phyloP scores from a whole-genome alignment of 2,888 invertebrate genomes.

The Eubasilissa splendida region DNA sequence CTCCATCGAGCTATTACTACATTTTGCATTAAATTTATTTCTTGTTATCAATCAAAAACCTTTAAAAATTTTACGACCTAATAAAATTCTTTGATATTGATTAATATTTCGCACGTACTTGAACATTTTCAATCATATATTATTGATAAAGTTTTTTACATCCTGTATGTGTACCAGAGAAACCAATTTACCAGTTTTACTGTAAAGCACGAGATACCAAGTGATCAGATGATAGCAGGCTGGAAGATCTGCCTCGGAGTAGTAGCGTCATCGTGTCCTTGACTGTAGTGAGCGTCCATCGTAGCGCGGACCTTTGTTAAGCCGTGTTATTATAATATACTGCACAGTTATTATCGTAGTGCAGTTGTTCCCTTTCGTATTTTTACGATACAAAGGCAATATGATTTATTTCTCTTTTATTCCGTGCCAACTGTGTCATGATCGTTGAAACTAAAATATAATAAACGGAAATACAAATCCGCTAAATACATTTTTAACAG shows the following conservation, averaged over 20 bases:
- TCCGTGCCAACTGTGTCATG: slow-evolving; percentile 6
- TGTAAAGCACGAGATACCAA: no score
- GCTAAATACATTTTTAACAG: no score
- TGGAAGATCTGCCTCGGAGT: slow-evolving; percentile 18
- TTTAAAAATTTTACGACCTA: no score
- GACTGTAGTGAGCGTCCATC: slow-evolving; percentile 29
- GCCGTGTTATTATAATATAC: slow-evolving; percentile 8
- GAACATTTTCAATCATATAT: no score
- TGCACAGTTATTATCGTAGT: neutral
- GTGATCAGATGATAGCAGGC: slow-evolving; percentile 6
- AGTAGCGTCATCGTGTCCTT: slow-evolving; percentile 27
- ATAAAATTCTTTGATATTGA: no score
- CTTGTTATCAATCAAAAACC: no score
- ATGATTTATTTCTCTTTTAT: slow-evolving; percentile 31
- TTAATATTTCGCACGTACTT: no score
- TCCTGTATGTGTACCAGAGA: no score
- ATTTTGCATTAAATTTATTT: no score
- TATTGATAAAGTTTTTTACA: no score
- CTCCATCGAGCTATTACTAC: no score
- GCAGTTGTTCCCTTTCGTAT: slow-evolving; percentile 14
- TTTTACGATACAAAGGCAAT: neutral
- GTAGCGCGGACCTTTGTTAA: slow-evolving; percentile 4
- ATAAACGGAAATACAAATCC: neutral
- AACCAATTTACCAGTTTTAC: no score
- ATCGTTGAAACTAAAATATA: neutral